A percentile compares a stretch with the other conserved stretches of the same genome.
Evolutionary conservation across 2,113 vertebrate species (phyloP).

Genomic region (Lucifuga dentata): DNA sequence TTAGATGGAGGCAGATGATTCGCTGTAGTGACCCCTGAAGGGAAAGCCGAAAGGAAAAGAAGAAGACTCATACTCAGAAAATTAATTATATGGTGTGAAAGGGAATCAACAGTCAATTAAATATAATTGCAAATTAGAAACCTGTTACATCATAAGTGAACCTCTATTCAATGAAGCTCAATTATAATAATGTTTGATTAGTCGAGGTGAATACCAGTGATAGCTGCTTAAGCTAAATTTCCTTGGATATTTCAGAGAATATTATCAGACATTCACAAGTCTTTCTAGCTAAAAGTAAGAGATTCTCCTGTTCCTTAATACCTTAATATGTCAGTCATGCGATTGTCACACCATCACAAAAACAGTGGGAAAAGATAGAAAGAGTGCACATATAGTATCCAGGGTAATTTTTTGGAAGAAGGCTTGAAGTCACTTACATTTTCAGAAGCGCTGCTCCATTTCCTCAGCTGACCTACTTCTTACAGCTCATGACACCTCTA

Average conservation of each 20-base stretch:
- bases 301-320: neutral
- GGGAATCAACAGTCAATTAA: conserved; percentile 44
- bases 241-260: neutral
- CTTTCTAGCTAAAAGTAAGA: conserved; percentile 9
- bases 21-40: too few relatives aligned
- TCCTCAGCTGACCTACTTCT: conserved; percentile 50
- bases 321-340: neutral
- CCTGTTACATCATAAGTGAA: conserved; percentile 1
- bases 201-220: conserved; percentile 9
- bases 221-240: conserved; percentile 1
- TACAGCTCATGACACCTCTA: neutral
- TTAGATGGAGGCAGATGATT: too few relatives aligned
- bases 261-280: conserved; percentile 20
- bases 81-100: conserved; percentile 29
- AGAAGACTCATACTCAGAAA: neutral
- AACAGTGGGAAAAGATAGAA: neutral
- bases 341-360: too few relatives aligned
- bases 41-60: too few relatives aligned
- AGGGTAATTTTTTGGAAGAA: neutral
- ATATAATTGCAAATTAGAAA: conserved; percentile 32
- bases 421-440: conserved; percentile 22
- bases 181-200: conserved; percentile 22
- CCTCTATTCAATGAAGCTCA: conserved; percentile 13
- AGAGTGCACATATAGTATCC: neutral
- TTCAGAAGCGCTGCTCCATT: conserved; percentile 28